Percentiles rank a stretch among this genome's conserved stretches.
phyloP scores from a whole-genome alignment of 2,113 vertebrate species.

The Hypomesus transpacificus region DNA sequence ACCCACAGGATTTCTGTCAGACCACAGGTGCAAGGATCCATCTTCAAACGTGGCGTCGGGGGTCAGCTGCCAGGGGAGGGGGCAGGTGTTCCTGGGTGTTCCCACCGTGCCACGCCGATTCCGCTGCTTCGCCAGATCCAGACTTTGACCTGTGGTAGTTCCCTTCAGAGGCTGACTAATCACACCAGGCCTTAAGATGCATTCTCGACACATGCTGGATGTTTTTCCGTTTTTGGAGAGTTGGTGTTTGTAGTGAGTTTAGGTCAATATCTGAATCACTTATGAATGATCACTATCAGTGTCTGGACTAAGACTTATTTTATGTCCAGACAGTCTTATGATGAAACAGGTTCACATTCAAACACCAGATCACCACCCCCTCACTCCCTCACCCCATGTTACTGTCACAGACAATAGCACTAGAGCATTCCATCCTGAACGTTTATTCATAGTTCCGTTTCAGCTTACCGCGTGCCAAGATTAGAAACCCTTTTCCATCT shows the following conservation, averaged over 20 bases:
- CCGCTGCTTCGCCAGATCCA: neutral
- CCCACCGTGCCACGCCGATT: neutral
- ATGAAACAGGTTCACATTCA: neutral
- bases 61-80: neutral
- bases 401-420: neutral
- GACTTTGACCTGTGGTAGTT: neutral
- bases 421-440: neutral
- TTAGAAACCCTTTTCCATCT: neutral
- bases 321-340: no score
- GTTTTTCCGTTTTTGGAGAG: no score
- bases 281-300: neutral
- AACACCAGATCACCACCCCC: neutral
- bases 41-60: neutral
- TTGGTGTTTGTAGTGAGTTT: no score
- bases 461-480: neutral
- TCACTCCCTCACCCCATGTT: neutral
- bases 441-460: neutral
- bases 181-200: neutral
- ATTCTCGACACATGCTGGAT: no score
- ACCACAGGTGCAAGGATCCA: neutral
- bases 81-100: constrained; percentile 1
- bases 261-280: neutral
- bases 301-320: no score
- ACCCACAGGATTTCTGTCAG: neutral
- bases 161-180: neutral